These are phyloP conservation scores for Pogonophryne albipinna DNA, from an alignment of 2,797 vertebrate genomes.

Conservation along the genomic window DNA sequence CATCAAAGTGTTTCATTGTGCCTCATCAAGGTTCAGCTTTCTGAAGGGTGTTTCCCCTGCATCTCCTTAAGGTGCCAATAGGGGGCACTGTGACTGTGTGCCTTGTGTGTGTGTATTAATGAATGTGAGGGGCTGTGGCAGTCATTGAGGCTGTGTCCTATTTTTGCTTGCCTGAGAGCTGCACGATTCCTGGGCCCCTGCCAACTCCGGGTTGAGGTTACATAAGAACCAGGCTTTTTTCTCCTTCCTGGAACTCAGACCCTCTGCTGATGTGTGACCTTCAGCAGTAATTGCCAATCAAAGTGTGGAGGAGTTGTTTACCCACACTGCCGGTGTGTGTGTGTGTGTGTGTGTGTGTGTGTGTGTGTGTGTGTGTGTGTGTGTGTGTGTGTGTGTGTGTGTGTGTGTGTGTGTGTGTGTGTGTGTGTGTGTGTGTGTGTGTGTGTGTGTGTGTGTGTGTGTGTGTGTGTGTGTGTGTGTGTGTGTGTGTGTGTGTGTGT, in stretches of 20 bases:
- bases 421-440: conserved; percentile 3
- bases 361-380: conserved; percentile 3
- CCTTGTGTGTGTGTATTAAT: conserved; percentile 37
- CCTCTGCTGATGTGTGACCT: conserved; percentile 94
- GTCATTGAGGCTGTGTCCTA: conserved; percentile 88
- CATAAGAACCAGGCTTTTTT: conserved; percentile 91
- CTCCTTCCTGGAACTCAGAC: conserved; percentile 91
- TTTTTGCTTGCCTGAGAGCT: conserved; percentile 85
- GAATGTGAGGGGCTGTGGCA: conserved; percentile 70
- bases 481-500: conserved; percentile 3
- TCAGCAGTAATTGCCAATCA: conserved; percentile 93
- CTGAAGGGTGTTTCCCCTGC: conserved; percentile 67
- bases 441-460: conserved; percentile 3
- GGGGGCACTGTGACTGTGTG: conserved; percentile 85
- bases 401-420: conserved; percentile 3
- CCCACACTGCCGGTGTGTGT: conserved; percentile 62
- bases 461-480: conserved; percentile 3
- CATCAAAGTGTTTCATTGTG: conserved; percentile 8
- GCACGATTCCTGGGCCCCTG: conserved; percentile 91
- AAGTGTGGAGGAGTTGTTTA: conserved; percentile 88
- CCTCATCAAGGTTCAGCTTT: conserved; percentile 6
- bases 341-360: conserved; percentile 3
- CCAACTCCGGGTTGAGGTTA: conserved; percentile 91
- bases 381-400: conserved; percentile 3
- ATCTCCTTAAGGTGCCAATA: conserved; percentile 75